Conservation (phyloP, 2,113 vertebrate species). For the Ondatra zibethicus region DNA sequence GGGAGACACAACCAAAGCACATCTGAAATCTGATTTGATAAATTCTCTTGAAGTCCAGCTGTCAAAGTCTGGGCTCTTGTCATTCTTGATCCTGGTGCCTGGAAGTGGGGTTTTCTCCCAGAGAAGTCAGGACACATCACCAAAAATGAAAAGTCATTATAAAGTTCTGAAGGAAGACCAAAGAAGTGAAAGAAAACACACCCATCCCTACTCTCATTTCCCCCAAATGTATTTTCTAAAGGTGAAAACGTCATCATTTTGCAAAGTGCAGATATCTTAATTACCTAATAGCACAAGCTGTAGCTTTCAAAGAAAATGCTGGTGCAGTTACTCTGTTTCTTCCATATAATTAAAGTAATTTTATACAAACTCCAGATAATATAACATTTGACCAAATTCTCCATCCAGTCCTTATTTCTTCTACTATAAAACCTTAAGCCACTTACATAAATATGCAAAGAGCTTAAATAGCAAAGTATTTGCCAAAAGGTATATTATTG, state of each 20-base stretch:
- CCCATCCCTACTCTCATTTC: background rate
- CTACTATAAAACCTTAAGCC: background rate
- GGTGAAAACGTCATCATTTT: background rate
- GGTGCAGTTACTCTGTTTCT: background rate
- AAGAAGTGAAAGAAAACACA: background rate
- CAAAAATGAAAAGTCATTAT: background rate
- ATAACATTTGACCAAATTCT: conserved; percentile 22
- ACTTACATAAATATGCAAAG: background rate
- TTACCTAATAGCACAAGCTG: conserved; percentile 1
- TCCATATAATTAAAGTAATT: conserved; percentile 26
- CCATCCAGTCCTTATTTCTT: background rate
- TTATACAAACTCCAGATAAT: background rate
- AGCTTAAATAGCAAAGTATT: conserved; percentile 45
- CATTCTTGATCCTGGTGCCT: conserved; percentile 14
- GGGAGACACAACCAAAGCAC: conserved; percentile 70
- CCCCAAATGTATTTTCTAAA: background rate
- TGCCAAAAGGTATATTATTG: conserved; percentile 10
- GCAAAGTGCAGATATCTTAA: conserved; percentile 20
- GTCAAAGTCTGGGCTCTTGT: conserved; percentile 15
- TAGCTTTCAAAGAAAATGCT: conserved; percentile 56
- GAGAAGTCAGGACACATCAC: background rate
- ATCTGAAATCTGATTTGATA: conserved; percentile 62
- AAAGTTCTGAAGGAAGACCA: background rate
- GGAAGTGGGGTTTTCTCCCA: conserved; percentile 16
- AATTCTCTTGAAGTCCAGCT: conserved; percentile 73